Conservation (phyloP, 2,113 vertebrate genomes). For the Serinus canaria region DNA sequence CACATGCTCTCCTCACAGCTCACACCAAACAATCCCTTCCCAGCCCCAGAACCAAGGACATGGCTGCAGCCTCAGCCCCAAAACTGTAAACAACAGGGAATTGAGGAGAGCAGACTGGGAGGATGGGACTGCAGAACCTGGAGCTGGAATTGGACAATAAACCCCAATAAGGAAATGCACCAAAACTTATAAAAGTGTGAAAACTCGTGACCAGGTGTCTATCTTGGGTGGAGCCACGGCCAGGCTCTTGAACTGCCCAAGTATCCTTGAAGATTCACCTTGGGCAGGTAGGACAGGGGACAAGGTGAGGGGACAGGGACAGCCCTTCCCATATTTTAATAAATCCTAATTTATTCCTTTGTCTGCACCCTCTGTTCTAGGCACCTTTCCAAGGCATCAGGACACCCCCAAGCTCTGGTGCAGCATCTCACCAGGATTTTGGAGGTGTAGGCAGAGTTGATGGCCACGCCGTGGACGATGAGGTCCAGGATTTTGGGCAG, state of each 20-base stretch:
- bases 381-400: background rate
- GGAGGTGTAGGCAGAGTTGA: conserved; percentile 95
- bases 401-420: accelerated
- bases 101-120: background rate
- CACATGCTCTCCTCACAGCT: background rate
- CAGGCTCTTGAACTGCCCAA: background rate
- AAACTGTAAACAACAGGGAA: background rate
- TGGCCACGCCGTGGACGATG: conserved; percentile 88
- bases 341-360: background rate
- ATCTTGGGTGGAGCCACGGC: background rate
- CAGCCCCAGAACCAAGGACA: background rate
- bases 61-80: background rate
- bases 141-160: background rate
- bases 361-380: background rate
- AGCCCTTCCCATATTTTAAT: background rate
- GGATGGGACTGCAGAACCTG: background rate
- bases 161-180: background rate
- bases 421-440: conserved; percentile 86
- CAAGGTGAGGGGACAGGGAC: background rate
- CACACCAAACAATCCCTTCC: background rate
- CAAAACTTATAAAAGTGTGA: background rate
- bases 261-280: background rate
- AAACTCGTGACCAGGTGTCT: background rate
- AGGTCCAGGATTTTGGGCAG: conserved; percentile 80
- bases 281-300: background rate